Evolutionary conservation across 2,113 vertebrate genomes (phyloP).

Genomic region (Desmodus rotundus): DNA sequence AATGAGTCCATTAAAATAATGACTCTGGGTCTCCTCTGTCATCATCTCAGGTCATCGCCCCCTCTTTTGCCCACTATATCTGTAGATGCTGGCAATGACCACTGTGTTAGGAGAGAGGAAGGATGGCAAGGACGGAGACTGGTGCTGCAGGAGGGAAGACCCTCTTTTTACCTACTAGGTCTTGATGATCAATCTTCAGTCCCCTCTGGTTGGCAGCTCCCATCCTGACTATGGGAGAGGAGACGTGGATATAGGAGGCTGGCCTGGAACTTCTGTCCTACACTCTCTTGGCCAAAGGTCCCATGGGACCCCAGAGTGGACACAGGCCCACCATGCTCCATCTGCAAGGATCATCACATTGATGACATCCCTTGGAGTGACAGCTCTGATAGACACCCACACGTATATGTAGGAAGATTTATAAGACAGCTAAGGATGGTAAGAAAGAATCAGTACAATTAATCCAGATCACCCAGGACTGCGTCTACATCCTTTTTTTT

Average conservation of each 20-base stretch:
- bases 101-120: neutral
- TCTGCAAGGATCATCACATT: neutral
- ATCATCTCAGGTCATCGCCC: neutral
- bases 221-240: neutral
- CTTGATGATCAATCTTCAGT: neutral
- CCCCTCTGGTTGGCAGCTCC: neutral
- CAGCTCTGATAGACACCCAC: neutral
- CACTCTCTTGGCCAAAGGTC: neutral
- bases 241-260: neutral
- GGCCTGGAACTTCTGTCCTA: neutral
- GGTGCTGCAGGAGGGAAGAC: neutral
- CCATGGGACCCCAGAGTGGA: neutral
- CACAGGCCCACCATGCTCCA: neutral
- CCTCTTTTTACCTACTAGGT: neutral
- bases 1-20: constrained; percentile 66
- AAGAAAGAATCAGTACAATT: neutral
- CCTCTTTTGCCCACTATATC: neutral
- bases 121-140: neutral
- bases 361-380: neutral
- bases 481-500: neutral
- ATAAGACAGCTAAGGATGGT: neutral
- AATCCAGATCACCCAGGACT: neutral
- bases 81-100: neutral
- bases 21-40: constrained; percentile 1
- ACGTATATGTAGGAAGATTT: neutral